Conservation (phyloP, 2,113 vertebrate genomes). For the Clarias gariepinus region DNA sequence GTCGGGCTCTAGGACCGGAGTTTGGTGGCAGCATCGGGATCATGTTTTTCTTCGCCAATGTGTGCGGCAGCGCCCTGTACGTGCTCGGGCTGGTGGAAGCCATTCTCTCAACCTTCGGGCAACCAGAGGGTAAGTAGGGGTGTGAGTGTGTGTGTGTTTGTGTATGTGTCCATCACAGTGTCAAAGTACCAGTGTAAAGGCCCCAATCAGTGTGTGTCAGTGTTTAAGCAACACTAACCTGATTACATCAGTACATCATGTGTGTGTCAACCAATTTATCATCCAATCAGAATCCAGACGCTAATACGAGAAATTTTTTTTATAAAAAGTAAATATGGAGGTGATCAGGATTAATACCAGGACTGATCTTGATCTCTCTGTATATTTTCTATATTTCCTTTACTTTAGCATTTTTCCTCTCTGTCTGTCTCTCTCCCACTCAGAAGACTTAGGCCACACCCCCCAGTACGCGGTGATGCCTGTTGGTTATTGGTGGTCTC, state of each 20-base stretch:
- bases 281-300: background rate
- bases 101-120: slow-evolving; percentile 79
- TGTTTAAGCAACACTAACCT: background rate
- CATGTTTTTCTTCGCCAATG: slow-evolving; percentile 92
- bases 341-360: background rate
- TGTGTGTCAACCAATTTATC: background rate
- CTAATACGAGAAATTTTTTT: background rate
- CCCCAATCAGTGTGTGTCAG: background rate
- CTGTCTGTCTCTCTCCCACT: background rate
- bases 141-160: background rate
- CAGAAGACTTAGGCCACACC: slow-evolving; percentile 34
- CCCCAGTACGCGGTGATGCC: slow-evolving; percentile 72
- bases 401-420: background rate
- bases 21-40: slow-evolving; percentile 90
- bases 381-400: background rate
- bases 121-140: slow-evolving; percentile 68
- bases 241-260: background rate
- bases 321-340: background rate
- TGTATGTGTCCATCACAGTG: background rate
- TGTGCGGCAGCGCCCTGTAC: slow-evolving; percentile 84
- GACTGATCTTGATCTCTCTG: background rate
- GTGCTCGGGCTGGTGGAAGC: slow-evolving; percentile 88
- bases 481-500: slow-evolving; percentile 83
- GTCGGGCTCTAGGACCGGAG: slow-evolving; percentile 86
- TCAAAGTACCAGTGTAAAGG: background rate